phyloP scores from a whole-genome alignment of 2,888 invertebrate species.

The Tipula lateralis region DNA sequence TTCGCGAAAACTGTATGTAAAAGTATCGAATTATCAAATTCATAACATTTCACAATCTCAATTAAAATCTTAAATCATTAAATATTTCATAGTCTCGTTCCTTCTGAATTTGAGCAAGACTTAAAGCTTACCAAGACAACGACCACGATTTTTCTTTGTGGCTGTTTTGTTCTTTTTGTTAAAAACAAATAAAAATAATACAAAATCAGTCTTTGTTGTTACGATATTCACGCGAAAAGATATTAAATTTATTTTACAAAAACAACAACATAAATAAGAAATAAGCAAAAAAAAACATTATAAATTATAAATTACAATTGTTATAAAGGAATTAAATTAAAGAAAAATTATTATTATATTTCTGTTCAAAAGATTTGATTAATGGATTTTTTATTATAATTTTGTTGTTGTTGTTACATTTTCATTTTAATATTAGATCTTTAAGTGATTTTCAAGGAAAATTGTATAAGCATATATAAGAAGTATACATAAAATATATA shows the following conservation, averaged over 20 bases:
- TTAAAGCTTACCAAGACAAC: neutral
- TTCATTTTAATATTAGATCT: neutral
- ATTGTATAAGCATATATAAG: neutral
- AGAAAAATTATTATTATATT: conserved; percentile 20
- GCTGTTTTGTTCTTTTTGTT: neutral
- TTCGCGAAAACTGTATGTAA: too few species aligned
- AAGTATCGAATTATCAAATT: too few species aligned
- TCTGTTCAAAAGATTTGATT: conserved; percentile 19
- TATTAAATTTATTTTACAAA: neutral
- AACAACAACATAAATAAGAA: too few species aligned
- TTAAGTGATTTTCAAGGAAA: neutral
- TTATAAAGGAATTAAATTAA: conserved; percentile 19
- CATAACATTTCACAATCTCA: too few species aligned
- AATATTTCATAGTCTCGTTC: neutral
- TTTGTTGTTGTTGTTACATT: neutral
- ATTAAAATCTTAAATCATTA: neutral
- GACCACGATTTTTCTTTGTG: neutral
- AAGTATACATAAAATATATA: neutral
- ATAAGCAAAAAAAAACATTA: neutral
- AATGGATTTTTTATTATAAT: conserved; percentile 1
- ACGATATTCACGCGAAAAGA: neutral
- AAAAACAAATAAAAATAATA: conserved; percentile 24
- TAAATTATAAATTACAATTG: conserved; percentile 19
- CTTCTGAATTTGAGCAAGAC: neutral
- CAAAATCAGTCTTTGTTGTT: neutral